phyloP scores from a whole-genome alignment of 2,113 vertebrate genomes.

The Hippocampus mohnikei region DNA sequence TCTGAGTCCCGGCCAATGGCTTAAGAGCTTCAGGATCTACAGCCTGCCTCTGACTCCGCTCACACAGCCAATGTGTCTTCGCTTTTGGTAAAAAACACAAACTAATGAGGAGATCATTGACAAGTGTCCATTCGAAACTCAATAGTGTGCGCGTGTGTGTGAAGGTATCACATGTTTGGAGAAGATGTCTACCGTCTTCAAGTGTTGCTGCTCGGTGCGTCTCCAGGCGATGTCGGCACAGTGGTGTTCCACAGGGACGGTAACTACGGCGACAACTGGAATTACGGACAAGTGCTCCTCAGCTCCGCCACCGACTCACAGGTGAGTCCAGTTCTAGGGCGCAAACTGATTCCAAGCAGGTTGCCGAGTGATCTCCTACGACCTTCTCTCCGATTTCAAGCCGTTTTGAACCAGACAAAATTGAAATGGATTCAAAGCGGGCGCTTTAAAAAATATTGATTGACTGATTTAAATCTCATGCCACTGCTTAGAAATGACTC shows the following conservation, averaged over 20 bases:
- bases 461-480: too few relatives aligned
- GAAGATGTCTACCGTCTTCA: conserved; percentile 71
- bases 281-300: conserved; percentile 84
- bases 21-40: conserved; percentile 71
- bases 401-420: too few relatives aligned
- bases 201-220: conserved; percentile 51
- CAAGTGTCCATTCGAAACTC: background rate
- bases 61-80: conserved; percentile 72
- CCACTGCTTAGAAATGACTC: too few relatives aligned
- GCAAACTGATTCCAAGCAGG: background rate
- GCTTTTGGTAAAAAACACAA: conserved; percentile 80
- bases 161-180: conserved; percentile 91
- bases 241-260: conserved; percentile 79
- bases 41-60: conserved; percentile 74
- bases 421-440: too few relatives aligned
- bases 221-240: conserved; percentile 16
- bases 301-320: conserved; percentile 70
- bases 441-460: too few relatives aligned
- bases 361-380: background rate
- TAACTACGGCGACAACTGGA: conserved; percentile 88
- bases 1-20: conserved; percentile 39
- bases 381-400: background rate
- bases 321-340: conserved; percentile 65
- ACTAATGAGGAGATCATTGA: background rate
- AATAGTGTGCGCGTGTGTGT: background rate